These are phyloP conservation scores for Tragulus kanchil DNA, from an alignment of 2,113 vertebrate species.

Conservation along the genomic window DNA sequence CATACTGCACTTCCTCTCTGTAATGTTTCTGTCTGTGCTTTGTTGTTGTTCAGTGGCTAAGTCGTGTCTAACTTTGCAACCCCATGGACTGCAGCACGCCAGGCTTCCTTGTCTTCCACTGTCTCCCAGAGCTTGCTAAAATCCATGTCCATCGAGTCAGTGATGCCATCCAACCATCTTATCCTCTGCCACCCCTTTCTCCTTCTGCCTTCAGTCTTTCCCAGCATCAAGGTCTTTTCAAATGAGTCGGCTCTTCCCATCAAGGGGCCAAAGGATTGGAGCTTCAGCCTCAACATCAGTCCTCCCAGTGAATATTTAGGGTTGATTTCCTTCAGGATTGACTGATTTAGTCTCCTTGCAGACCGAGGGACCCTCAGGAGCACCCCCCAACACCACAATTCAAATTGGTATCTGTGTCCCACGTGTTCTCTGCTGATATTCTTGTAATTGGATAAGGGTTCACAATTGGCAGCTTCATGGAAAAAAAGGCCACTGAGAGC, in stretches of 20 bases:
- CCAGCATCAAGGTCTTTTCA: neutral
- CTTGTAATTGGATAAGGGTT: slow-evolving; percentile 36
- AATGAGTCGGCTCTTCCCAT: neutral
- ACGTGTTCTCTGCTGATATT: neutral
- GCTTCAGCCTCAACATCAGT: neutral
- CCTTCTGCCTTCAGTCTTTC: neutral
- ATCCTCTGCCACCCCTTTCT: neutral
- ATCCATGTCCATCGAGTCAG: neutral
- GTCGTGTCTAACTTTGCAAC: neutral
- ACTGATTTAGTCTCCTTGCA: neutral
- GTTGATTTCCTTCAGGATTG: neutral
- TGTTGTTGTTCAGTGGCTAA: neutral
- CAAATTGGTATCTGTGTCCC: neutral
- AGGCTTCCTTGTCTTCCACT: neutral
- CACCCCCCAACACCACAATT: neutral
- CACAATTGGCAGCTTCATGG: neutral
- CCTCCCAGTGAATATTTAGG: neutral
- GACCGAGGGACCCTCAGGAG: neutral
- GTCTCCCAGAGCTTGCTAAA: neutral
- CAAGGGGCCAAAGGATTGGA: neutral
- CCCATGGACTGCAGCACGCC: neutral
- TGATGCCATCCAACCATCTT: neutral
- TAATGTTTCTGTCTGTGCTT: neutral
- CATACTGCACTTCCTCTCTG: neutral
- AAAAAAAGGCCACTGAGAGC: slow-evolving; percentile 9